These are phyloP conservation scores for Florisuga fusca DNA, from an alignment of 2,797 vertebrate genomes.

Conservation along the genomic window DNA sequence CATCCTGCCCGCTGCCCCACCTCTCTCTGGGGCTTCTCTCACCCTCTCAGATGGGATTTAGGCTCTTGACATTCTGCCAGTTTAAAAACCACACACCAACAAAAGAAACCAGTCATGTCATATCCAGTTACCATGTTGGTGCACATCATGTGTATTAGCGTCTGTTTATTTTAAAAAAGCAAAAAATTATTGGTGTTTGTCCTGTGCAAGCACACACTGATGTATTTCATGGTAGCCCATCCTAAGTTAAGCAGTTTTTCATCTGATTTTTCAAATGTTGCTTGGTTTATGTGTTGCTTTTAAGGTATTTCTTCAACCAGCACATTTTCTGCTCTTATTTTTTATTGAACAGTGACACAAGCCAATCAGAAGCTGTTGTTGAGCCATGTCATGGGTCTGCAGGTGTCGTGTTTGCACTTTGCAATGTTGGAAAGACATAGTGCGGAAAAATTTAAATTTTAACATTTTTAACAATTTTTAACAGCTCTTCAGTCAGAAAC, in stretches of 20 bases:
- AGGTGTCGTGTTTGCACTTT: neutral
- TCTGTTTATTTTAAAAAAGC: neutral
- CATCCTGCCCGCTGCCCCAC: neutral
- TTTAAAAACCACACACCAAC: neutral
- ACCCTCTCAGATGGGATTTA: neutral
- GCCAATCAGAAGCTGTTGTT: neutral
- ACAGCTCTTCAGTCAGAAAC: neutral
- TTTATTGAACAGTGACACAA: neutral
- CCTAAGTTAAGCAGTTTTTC: neutral
- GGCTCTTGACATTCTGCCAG: neutral
- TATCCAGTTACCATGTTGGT: neutral
- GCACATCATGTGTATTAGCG: neutral
- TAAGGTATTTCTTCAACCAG: neutral
- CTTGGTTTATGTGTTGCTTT: neutral
- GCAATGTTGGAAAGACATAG: neutral
- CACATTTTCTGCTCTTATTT: neutral
- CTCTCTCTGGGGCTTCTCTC: neutral
- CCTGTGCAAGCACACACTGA: neutral
- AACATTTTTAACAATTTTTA: neutral
- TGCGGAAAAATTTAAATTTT: neutral
- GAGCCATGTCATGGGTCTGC: neutral
- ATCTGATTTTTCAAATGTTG: neutral
- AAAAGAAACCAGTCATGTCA: fast-evolving
- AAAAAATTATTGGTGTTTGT: neutral
- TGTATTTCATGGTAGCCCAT: neutral